Base-by-base conservation (phyloP, 1,140 invertebrate genomes). In the Vollenhovia emeryi region DNA sequence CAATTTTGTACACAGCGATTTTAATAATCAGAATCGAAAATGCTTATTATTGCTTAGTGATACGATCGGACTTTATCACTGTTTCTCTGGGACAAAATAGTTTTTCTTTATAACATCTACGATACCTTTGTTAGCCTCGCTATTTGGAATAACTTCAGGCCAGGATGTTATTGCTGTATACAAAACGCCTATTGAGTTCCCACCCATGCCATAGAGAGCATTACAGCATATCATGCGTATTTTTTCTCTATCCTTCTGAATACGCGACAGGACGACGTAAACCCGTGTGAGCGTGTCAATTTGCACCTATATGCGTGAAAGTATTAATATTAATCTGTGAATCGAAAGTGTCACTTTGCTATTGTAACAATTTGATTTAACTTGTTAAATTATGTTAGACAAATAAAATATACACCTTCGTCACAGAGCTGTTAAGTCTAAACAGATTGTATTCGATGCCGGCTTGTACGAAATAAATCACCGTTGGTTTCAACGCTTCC, bases 91-190 rank as follows among this genome's bases (percentile, higher is more conserved):
- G 18, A 69, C 18, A 50, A 62, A 33, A 50, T 8, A 33, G 18
- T 13, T 50, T 50, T 8, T 21, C 9, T 36, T 52, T 15, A 1
- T 40, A 24, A 11, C 3, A 13, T 59, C n/a, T 84, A 87, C 43
- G 0, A 52, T 88, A 93, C 92, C 89, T 71, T 83, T 84, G 13
- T 74, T 85, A 13, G 86, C 45, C 27, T 90, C 86, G 71, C 89
- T 89, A 55, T 87, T 91, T 2, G 94, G 94, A 30, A 95, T 85
- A 55, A 94, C 86, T 91, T 95, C 94, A 40, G 94, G 89, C 94
- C 94, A 95, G 60, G 85, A 91, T 33, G 84, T 90, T 0, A 95
- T 69, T 55, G 91, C 88, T 2, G 80, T 86, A 50, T 92, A 89
- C 48, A 95, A 88, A 55, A 93, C 57, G 27, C 79, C 40, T 3